Base-by-base conservation (phyloP, 2,113 vertebrate genomes). In the Pleuronectes platessa region DNA sequence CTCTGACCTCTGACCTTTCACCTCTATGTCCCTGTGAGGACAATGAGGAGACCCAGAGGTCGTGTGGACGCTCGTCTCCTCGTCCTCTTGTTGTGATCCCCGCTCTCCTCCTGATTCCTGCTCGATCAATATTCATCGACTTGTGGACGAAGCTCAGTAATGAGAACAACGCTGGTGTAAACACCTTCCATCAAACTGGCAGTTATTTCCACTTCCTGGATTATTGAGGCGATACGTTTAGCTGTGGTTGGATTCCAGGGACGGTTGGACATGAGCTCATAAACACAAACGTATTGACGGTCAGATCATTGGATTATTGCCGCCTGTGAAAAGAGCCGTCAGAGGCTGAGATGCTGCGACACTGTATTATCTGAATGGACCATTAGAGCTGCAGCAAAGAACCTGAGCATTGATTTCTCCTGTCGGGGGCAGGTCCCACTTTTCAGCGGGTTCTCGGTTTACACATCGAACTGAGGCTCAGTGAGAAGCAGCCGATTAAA, bases 51-150 rank as follows among this genome's bases (percentile, higher is more conserved):
- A 62, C 58, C 8, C 12, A 2, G 31, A 73, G 35, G 74, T 82
- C 26, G 31, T 42, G 51, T 58, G 21, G 62, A 73, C 3, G n/a
- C 53, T 27, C 14, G 47, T 49, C 15, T 1, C 6, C 47, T 1
- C 14, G 47, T 6, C 17, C 21, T 31, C n/a, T 63, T 10, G 4
- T 61, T 64, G 27, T 26, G 31, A 55, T 40, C 37, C 0, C 2
- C 37, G 9, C 40, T 42, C 40, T 42, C 8, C 40, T 12, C 40
- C 40, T 61, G 2, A 15, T 58, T 21, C 17, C 20, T 0, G 40
- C 23, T 21, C 14, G 42, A 82, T 85, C 83, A 55, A 80, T 79
- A 26, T 42, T 60, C 47, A 24, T 61, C n/a, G 58, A 64, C 55
- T 20, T 5, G 18, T 1, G 24, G 21, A 37, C 12, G 1, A 17